phyloP scores from a whole-genome alignment of 1,140 invertebrate genomes.

The Cryptotermes secundus region DNA sequence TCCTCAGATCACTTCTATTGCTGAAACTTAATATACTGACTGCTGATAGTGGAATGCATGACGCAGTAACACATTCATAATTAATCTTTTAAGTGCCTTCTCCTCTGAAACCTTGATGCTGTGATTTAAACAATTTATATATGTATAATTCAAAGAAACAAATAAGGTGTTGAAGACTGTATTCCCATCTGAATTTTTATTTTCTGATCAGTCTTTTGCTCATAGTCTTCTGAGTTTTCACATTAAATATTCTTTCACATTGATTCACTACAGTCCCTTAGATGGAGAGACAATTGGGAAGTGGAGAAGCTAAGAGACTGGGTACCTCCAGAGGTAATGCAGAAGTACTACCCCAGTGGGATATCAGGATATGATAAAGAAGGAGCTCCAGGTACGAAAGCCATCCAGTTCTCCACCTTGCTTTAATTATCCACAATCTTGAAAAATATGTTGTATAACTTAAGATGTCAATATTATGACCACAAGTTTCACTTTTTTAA shows the following conservation, averaged over 20 bases:
- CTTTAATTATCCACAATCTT: too few species aligned
- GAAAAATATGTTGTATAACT: too few species aligned
- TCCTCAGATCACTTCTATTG: too few species aligned
- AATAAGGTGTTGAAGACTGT: background rate
- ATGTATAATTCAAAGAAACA: background rate
- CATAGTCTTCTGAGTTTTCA: background rate
- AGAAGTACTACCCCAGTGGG: slow-evolving; percentile 74
- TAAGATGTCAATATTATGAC: too few species aligned
- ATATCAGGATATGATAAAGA: slow-evolving; percentile 78
- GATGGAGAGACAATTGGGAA: slow-evolving; percentile 76
- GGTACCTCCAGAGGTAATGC: slow-evolving; percentile 68
- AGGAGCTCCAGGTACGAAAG: slow-evolving; percentile 68
- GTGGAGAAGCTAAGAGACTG: slow-evolving; percentile 69
- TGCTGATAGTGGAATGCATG: too few species aligned
- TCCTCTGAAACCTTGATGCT: too few species aligned
- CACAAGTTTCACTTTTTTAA: too few species aligned
- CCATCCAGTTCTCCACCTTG: background rate
- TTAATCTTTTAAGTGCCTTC: too few species aligned
- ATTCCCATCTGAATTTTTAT: background rate
- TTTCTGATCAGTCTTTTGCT: too few species aligned
- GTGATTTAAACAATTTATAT: background rate
- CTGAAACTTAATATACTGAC: too few species aligned
- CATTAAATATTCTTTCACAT: background rate
- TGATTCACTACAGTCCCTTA: slow-evolving; percentile 62
- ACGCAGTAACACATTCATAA: too few species aligned